Conservation (phyloP, 2,797 vertebrate genomes). For the Micropoecilia bifurca region DNA sequence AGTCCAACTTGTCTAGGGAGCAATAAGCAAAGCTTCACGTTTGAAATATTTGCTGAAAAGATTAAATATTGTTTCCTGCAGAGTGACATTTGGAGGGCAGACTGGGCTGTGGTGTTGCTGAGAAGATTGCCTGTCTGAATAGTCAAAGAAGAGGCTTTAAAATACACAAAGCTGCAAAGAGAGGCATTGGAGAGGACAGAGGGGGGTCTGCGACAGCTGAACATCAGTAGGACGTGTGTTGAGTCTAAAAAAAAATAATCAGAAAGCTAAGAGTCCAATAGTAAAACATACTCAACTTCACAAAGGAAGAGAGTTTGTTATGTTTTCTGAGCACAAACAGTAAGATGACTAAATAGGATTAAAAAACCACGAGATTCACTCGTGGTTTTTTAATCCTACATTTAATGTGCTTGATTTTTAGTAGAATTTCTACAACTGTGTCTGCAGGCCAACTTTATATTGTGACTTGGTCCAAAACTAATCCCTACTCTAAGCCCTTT, state of each 20-base stretch:
- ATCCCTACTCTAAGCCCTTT: background rate
- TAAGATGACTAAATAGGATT: background rate
- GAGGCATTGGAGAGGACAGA: background rate
- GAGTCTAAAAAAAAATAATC: background rate
- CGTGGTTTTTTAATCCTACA: background rate
- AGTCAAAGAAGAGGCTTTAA: constrained; percentile 5
- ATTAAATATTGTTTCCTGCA: constrained; percentile 18
- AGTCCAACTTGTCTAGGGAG: background rate
- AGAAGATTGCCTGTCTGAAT: constrained; percentile 23
- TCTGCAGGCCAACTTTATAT: background rate
- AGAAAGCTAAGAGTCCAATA: background rate
- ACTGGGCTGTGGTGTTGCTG: background rate
- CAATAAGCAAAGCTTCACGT: background rate
- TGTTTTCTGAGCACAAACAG: background rate
- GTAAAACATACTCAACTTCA: background rate
- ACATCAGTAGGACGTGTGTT: background rate
- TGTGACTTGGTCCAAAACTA: background rate
- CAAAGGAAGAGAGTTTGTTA: background rate
- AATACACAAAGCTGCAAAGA: constrained; percentile 3
- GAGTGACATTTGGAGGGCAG: constrained; percentile 23
- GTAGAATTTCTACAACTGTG: background rate
- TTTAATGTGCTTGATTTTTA: background rate
- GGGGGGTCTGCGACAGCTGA: background rate
- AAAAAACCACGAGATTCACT: too few species aligned
- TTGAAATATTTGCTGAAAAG: constrained; percentile 30